Base-by-base conservation (phyloP, 2,113 vertebrate species). In the Calonectris borealis region DNA sequence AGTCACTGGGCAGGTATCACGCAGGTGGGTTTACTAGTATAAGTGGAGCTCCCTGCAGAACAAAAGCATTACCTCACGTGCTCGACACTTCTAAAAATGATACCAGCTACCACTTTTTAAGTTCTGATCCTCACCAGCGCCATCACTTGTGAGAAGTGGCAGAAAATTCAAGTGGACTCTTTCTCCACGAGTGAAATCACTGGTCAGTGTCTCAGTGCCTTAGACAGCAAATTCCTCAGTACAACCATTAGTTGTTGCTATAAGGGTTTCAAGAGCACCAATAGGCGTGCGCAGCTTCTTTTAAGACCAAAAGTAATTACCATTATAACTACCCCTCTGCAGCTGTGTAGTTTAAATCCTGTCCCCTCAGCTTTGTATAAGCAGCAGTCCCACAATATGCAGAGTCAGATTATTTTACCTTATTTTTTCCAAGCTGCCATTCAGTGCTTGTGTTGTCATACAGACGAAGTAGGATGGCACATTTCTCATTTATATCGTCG, bases 361-460 rank as follows among this genome's bases (percentile, higher is more conserved):
- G 49, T 57, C 54, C 73, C 57, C 52, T 85, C 65, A 42, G 58
- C 15, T 58, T 36, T 52, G 10, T 22, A 71, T 21, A 26, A 69
- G 48, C 51, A 61, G 4, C 34, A 57, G 46, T 14, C 49, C 7
- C 51, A 16, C 32, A 81, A n/a, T 11, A 34, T 1, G 5, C 21
- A 9, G 9, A 79, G 36, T 51, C 60, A 72, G 55, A 27, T 80
- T 65, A 90, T 24, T 73, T 97, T 97, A 99, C 99, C 98, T 99
- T 99, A 55, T 98, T 99, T 96, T 99, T 99, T 16, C 99, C 99
- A 93, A 99, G 98, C 97, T 99, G 99, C 99, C 99, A 99, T 79
- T 99, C 98, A 13, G 95, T 96, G 48, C 94, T 92, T 90, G 98
- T 99, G 97, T 97, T 96, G 92, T 99, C 99, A 9, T 98, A 99